These are phyloP conservation scores for Sinelater perroti DNA, from an alignment of 2,888 invertebrate genomes.

Conservation along the genomic window DNA sequence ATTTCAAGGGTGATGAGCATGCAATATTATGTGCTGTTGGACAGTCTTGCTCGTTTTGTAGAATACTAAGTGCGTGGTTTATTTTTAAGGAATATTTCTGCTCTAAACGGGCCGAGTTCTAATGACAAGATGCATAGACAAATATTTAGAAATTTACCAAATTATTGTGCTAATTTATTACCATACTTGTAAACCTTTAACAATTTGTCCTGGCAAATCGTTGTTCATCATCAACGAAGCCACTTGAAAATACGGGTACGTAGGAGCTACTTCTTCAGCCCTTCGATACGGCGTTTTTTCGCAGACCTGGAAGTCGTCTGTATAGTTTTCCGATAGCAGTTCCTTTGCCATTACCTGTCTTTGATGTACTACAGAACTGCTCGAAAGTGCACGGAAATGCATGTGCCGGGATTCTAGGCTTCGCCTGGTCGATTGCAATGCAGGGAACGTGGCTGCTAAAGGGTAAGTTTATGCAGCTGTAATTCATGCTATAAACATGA, in stretches of 20 bases:
- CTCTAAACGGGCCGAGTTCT: no score
- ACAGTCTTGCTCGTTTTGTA: neutral
- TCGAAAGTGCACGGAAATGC: neutral
- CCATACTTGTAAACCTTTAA: no score
- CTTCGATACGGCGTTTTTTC: neutral
- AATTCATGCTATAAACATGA: slow-evolving; percentile 28
- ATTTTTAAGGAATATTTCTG: no score
- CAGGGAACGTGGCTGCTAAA: slow-evolving; percentile 25
- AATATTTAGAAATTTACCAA: no score
- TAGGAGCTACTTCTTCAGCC: neutral
- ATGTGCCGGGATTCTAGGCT: neutral
- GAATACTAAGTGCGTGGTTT: no score
- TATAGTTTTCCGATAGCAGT: slow-evolving; percentile 26
- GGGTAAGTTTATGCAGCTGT: slow-evolving; percentile 35
- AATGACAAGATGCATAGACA: no score
- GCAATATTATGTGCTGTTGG: slow-evolving; percentile 1
- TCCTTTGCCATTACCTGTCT: slow-evolving; percentile 23
- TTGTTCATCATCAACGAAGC: no score
- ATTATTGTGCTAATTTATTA: no score
- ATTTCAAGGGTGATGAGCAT: slow-evolving; percentile 12
- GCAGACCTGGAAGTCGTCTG: slow-evolving; percentile 5
- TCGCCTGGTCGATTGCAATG: slow-evolving; percentile 16
- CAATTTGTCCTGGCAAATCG: no score
- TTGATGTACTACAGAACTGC: slow-evolving; percentile 19
- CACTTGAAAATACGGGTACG: neutral